These are phyloP conservation scores for Triops longicaudatus DNA, from an alignment of 1,140 invertebrate genomes.

Conservation along the genomic window DNA sequence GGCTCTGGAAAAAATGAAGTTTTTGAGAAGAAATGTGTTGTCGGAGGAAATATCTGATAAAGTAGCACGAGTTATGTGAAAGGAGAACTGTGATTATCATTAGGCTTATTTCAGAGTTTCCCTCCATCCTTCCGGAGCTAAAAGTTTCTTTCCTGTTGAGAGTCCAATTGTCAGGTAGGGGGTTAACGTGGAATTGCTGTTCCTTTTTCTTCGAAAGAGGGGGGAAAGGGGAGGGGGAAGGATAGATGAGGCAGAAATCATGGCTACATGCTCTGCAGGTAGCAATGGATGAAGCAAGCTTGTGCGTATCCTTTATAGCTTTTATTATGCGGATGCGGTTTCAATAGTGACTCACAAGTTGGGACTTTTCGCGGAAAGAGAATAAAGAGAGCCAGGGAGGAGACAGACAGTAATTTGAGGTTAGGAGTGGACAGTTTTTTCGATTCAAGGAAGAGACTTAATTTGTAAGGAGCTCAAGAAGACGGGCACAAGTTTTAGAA, in stretches of 20 bases:
- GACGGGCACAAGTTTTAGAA: no score
- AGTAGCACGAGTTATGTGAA: neutral
- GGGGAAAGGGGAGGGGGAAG: no score
- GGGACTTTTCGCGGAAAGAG: no score
- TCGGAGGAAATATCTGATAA: neutral
- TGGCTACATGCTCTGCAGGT: neutral
- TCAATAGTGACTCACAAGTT: no score
- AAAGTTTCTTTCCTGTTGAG: neutral
- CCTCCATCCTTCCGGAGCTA: neutral
- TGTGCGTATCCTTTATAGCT: no score
- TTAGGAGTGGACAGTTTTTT: no score
- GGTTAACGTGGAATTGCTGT: neutral
- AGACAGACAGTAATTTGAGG: no score
- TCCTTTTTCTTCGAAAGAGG: neutral
- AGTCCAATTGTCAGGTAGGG: neutral
- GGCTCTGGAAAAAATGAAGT: no score
- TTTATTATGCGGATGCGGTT: no score
- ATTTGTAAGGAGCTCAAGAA: no score
- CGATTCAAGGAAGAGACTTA: no score
- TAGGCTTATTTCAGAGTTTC: conserved; percentile 8
- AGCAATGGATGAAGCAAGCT: neutral
- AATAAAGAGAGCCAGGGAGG: no score
- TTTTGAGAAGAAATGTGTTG: neutral
- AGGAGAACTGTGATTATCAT: conserved; percentile 1
- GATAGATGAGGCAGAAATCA: neutral